Percentiles rank a stretch among this genome's conserved stretches.
Evolutionary conservation across 2,797 vertebrate species (phyloP).

Genomic region (Lagodon rhomboides): DNA sequence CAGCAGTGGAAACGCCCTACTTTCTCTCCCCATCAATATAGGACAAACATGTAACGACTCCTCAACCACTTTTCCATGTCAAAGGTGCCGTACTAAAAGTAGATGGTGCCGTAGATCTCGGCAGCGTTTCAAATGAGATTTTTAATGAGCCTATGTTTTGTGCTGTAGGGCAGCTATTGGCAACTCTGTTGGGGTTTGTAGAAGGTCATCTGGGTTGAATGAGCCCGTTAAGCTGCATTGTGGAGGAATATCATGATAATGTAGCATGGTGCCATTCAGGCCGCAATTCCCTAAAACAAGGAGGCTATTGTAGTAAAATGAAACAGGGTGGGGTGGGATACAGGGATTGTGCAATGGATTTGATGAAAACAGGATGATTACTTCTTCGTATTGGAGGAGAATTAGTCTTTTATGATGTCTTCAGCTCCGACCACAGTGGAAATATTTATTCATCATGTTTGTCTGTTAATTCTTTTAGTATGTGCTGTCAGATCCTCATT

Average conservation of each 20-base stretch:
- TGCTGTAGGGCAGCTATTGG: conserved; percentile 73
- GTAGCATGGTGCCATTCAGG: conserved; percentile 82
- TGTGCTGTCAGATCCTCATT: not conserved
- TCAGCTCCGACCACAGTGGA: conserved; percentile 49
- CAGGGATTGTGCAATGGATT: conserved; percentile 76
- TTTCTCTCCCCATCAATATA: conserved; percentile 76
- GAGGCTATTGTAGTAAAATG: conserved; percentile 81
- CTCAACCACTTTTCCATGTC: conserved; percentile 71
- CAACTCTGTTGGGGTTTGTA: conserved; percentile 79
- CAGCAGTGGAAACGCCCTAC: conserved; percentile 71
- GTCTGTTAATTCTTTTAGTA: conserved; percentile 29
- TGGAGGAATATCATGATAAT: conserved; percentile 84
- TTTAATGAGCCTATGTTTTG: conserved; percentile 83
- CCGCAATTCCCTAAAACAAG: conserved; percentile 80
- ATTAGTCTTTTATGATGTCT: conserved; percentile 42
- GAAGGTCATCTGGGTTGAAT: conserved; percentile 82
- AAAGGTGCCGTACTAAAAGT: conserved; percentile 81
- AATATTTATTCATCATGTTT: conserved; percentile 49
- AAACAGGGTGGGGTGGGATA: conserved; percentile 74
- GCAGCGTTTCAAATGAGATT: conserved; percentile 79
- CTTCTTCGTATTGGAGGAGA: conserved; percentile 58
- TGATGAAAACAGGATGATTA: conserved; percentile 75
- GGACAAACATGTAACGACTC: conserved; percentile 76
- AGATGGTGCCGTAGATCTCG: conserved; percentile 74
- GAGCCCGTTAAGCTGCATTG: conserved; percentile 79